Evolutionary conservation across 2,797 vertebrate genomes (phyloP), one percentile per base, ranked within the genome.

Genomic region (Pteropus rufus): DNA sequence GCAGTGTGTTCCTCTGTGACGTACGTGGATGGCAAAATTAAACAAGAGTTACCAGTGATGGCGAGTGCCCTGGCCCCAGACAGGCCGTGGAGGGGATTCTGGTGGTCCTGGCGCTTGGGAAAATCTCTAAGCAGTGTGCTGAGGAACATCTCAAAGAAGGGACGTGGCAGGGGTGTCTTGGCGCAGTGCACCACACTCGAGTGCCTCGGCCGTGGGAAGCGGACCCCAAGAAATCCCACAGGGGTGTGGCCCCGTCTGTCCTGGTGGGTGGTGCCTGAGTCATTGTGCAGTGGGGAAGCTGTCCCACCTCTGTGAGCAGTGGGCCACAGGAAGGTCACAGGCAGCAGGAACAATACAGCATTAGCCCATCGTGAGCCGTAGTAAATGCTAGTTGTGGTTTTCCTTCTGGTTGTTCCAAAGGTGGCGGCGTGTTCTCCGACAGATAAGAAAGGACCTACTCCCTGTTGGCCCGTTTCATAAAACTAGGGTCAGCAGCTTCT

Each of bases 221-320:
- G 7, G 73, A 9, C 29, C 7, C 54, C 23, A 10, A 41, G 73
- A 29, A 21, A 60, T 34, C 41, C 5, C 34, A 5, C 3, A 15
- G 3, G 0, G 0, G n/a, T 16, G 18, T 34, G 10, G 0, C 67
- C 19, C 10, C 2, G 3, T 8, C n/a, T 29, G 18, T 39, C 52
- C 56, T 58, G 24, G 31, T 8, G 4, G n/a, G 10, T 3, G 1
- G 19, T 58, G 19, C 19, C 44, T 31, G 21, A 44, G 34, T 75
- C 31, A 19, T 24, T 14, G 62, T 31, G 2, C 0, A 3, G 10
- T 26, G 3, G 3, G n/a, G 16, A 19, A 58, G 67, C 67, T 8
- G 12, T 15, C n/a, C 46, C 19, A 7, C 39, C 36, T 19, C 36
- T 16, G 3, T 9, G 58, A 15, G 31, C 70, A 19, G 24, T 12